Evolutionary conservation across 2,797 vertebrate genomes (phyloP).

Genomic region (Acomys russatus): DNA sequence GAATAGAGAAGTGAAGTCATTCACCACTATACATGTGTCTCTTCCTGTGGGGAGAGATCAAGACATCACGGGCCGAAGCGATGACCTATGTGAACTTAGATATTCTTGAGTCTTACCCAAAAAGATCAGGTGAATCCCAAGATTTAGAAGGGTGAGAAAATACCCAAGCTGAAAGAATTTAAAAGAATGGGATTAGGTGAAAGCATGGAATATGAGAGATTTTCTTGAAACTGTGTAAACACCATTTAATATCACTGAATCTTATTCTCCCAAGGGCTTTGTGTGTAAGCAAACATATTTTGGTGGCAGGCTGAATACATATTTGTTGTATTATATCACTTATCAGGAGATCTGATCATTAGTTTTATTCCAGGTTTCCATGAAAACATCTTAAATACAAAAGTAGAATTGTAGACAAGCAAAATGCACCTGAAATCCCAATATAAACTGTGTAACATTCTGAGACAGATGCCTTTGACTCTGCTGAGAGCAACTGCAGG

Average conservation of each 20-base stretch:
- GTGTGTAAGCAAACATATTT: conserved; percentile 1
- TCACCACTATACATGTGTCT: neutral
- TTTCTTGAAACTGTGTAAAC: neutral
- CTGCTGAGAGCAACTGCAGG: neutral
- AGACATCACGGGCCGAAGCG: neutral
- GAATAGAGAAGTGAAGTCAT: neutral
- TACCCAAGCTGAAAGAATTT: neutral
- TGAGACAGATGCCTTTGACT: conserved; percentile 77
- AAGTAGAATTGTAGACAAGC: conserved; percentile 64
- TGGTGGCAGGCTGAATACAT: neutral
- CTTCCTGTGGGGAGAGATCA: neutral
- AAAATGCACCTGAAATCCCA: conserved; percentile 38
- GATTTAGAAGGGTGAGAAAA: neutral
- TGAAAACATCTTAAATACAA: conserved; percentile 73
- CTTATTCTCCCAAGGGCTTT: conserved; percentile 1
- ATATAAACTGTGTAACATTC: conserved; percentile 66
- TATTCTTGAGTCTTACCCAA: neutral
- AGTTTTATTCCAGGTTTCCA: conserved; percentile 62
- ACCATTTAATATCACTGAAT: neutral
- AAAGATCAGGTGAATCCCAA: neutral
- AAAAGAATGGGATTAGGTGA: neutral
- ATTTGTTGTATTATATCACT: conserved; percentile 39
- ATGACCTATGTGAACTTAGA: neutral
- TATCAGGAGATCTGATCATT: neutral
- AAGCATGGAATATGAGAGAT: neutral